Evolutionary conservation across 2,797 vertebrate species (phyloP), one percentile per base, ranked within the genome.

Genomic region (Amphiprion clarkii): DNA sequence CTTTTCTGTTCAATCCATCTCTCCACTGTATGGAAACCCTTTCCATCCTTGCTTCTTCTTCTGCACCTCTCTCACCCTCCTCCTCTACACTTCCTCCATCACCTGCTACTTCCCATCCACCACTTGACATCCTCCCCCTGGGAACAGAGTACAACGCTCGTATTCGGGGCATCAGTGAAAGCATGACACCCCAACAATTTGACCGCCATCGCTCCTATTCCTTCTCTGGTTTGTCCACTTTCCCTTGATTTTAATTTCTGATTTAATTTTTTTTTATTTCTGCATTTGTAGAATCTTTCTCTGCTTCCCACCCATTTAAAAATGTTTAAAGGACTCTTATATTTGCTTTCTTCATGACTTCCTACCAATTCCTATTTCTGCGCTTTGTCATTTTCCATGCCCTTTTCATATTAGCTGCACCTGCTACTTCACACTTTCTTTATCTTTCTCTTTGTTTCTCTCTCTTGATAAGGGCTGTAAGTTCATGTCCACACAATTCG

Each of bases 181-280:
- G 94, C 87, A 94, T 94, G 82, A 86, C 91, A 92, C 84, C 71
- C 40, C 92, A 85, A 92, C 91, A 92, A 86, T 93, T 94, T 85
- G 95, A 96, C 93, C 96, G 95, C 91, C 96, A 96, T 88, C 96
- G 95, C 72, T 97, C 97, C 91, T 96, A 96, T 94, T 98, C 97
- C 65, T 95, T 96, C 88, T 96, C 97, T 61, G 97, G 98, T 99
- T 96, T 73, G 97, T 97, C 93, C 87, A 86, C 73, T 90, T 68
- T 88, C 84, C 79, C 84, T 72, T 82, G 55, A 85, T 84, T 87
- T 88, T 73, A 56, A 64, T 87, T 87, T 84, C 76, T 79, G 23
- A n/a, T 33, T 70, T n/a, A n/a, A n/a, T 66, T 77, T 3, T 3
- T 76, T 72, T 69, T 10, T 3, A 58, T 52, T 54, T 12, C 59